These are phyloP conservation scores for Zonotrichia albicollis DNA, from an alignment of 2,797 vertebrate species.

Conservation along the genomic window DNA sequence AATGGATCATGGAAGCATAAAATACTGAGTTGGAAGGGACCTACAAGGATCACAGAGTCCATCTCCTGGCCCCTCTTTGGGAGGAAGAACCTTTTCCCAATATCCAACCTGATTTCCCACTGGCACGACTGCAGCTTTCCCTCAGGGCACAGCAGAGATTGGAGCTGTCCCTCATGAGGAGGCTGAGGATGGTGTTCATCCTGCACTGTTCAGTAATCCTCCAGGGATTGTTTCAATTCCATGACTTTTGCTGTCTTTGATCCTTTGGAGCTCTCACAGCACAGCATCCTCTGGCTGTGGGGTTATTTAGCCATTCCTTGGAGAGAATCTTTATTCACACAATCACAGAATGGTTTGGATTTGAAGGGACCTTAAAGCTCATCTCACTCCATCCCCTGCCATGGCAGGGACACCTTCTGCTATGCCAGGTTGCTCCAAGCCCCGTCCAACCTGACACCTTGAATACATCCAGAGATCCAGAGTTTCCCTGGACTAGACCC, in stretches of 20 bases:
- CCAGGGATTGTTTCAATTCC: background rate
- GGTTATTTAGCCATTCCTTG: rapidly evolving
- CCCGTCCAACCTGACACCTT: background rate
- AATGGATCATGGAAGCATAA: no score
- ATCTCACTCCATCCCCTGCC: background rate
- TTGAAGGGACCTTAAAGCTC: background rate
- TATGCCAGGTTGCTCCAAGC: background rate
- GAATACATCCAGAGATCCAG: no score
- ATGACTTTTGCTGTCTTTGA: rapidly evolving
- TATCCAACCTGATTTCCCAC: rapidly evolving
- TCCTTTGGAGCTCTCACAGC: rapidly evolving
- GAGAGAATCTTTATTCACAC: no score
- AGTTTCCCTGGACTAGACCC: background rate
- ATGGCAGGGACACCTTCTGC: background rate
- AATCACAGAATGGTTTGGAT: background rate
- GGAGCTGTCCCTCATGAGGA: background rate
- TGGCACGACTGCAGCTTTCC: background rate
- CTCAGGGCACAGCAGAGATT: rapidly evolving
- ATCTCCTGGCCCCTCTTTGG: no score
- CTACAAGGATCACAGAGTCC: rapidly evolving
- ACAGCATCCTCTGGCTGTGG: rapidly evolving
- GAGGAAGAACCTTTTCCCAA: background rate
- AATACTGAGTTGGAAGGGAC: background rate
- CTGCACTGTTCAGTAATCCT: background rate
- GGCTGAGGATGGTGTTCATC: rapidly evolving